Evolutionary conservation across 2,888 invertebrate species (phyloP).

Genomic region (Ochlodes sylvanus): DNA sequence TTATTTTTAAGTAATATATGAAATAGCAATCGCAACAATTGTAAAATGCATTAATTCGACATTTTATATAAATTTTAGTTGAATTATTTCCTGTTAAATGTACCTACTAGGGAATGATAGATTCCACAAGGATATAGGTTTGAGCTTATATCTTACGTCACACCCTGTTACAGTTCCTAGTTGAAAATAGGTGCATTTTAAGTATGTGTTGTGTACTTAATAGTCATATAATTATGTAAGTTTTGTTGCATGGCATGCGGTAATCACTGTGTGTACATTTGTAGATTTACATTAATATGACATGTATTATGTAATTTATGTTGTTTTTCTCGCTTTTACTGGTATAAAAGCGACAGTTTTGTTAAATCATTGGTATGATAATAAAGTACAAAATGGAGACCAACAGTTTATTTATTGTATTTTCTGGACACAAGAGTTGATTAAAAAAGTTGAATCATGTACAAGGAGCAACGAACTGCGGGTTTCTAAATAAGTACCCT

Average conservation of each 20-base stretch:
- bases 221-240: conserved; percentile 35
- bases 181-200: conserved; percentile 79
- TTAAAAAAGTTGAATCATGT: neutral
- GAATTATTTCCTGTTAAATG: conserved; percentile 26
- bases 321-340: conserved; percentile 28
- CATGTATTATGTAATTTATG: conserved; percentile 29
- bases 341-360: conserved; percentile 24
- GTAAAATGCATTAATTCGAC: conserved; percentile 18
- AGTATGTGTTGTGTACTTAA: conserved; percentile 49
- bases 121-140: conserved; percentile 18
- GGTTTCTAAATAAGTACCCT: conserved; percentile 5
- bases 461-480: neutral
- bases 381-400: conserved; percentile 38
- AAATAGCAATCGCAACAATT: conserved; percentile 14
- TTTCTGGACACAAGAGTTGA: conserved; percentile 17
- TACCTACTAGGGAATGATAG: conserved; percentile 31
- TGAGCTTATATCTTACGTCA: conserved; percentile 45
- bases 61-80: conserved; percentile 15
- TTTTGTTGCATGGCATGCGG: conserved; percentile 39
- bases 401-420: conserved; percentile 33
- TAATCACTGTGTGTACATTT: conserved; percentile 25
- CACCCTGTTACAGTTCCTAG: conserved; percentile 72
- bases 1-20: conserved; percentile 33
- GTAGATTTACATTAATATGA: conserved; percentile 26
- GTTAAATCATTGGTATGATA: conserved; percentile 26